Conservation (phyloP, 2,888 invertebrate species). For the Lithophane leautieri region DNA sequence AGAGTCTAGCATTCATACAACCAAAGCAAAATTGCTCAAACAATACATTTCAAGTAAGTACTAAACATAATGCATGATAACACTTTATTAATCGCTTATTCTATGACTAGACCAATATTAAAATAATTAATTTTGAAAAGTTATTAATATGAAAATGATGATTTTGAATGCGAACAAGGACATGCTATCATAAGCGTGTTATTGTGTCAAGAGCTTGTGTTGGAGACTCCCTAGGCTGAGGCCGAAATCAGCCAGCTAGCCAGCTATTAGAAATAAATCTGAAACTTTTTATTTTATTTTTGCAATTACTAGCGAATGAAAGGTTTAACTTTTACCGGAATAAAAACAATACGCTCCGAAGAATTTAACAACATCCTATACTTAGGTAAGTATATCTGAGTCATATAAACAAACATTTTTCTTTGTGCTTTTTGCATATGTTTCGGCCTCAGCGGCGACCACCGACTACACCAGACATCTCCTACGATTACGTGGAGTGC, state of each 20-base stretch:
- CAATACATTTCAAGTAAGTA: conserved; percentile 37
- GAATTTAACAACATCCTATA: neutral
- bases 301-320: too few species aligned
- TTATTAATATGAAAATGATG: conserved; percentile 20
- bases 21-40: conserved; percentile 40
- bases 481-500: neutral
- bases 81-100: conserved; percentile 58
- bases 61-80: conserved; percentile 34
- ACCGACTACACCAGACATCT: conserved; percentile 2
- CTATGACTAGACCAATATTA: conserved; percentile 66
- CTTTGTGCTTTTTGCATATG: neutral
- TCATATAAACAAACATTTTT: neutral
- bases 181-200: conserved; percentile 42
- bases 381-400: too few species aligned
- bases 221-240: conserved; percentile 7
- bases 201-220: conserved; percentile 35
- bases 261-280: neutral
- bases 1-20: conserved; percentile 40
- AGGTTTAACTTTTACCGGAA: neutral
- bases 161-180: conserved; percentile 28
- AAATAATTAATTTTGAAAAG: conserved; percentile 46
- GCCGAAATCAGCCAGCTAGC: conserved; percentile 1
- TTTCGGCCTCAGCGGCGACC: conserved; percentile 23
- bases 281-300: neutral
- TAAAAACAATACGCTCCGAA: neutral